Evolutionary conservation across 2,888 invertebrate genomes (phyloP), one percentile per base, ranked within the genome.

Genomic region (Conus canariensis): DNA sequence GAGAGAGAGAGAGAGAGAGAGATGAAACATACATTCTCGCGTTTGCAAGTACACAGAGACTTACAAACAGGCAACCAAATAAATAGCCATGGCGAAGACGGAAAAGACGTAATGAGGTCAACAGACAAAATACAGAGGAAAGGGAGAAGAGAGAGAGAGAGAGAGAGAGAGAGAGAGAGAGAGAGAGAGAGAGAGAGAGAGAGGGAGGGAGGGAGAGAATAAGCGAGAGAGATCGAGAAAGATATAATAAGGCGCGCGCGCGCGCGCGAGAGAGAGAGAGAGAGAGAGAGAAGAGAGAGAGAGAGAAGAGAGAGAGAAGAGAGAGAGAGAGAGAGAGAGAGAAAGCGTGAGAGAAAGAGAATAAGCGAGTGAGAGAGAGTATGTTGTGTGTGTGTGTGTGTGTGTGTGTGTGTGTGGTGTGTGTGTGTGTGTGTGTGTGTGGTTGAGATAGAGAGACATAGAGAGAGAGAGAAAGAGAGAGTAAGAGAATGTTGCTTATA

Each of bases 141-240:
- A 22, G 64, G 67, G 67, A 64, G 45, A 77, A 25, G 88, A 25
- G 70, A 19, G 88, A 10, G 58, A 19, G 67, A 7, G 74, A 7
- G 58, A 10, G 25, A 9, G 70, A 16, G 74, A 16, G 80, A 19
- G 88, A 19, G 88, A 59, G 60, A 60, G 60, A 60, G 88, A 58
- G 88, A 58, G 88, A 80, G 88, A 58, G 80, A 4, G 88, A 25
- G 82, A n/a, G 80, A 82, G 59, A 14, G 22, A 30, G 30, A 25
- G 80, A 22, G 56, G 5, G 70, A 56, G 12, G 10, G 88, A 60
- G 25, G 16, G 64, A 16, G 30, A 82, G 82, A 59, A 60, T 59
- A 82, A 59, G 88, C 22, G 88, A 59, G 88, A 80, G 77, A 59
- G 30, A 25, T 12, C 16, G 6, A 12, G 19, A 22, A 19, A 22